Percentiles rank a stretch among this genome's conserved stretches.
These are phyloP conservation scores for Drosophila kikkawai DNA, from an alignment of 1,140 invertebrate species.

Conservation along the genomic window DNA sequence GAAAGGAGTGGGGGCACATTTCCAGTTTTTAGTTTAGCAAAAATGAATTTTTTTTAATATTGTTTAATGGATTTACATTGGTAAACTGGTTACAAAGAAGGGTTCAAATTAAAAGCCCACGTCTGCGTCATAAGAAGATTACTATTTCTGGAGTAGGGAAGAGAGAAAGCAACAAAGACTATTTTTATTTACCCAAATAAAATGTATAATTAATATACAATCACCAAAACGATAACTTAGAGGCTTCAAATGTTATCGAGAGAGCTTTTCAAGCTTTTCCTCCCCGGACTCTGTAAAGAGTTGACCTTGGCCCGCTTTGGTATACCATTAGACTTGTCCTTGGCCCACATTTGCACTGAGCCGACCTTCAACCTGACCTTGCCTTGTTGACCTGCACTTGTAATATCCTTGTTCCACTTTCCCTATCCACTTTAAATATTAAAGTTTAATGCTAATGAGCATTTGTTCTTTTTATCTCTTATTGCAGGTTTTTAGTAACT, in stretches of 20 bases:
- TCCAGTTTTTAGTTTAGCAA: slow-evolving; percentile 44
- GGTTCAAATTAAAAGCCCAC: not conserved
- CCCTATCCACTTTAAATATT: not conserved
- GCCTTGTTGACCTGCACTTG: slow-evolving; percentile 14
- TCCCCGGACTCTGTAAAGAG: slow-evolving; percentile 9
- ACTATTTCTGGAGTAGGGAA: not conserved
- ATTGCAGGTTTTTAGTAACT: slow-evolving; percentile 32
- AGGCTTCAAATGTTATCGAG: not conserved
- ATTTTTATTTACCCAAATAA: not conserved
- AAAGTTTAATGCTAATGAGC: not conserved
- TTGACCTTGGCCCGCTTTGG: slow-evolving; percentile 53
- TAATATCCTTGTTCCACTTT: slow-evolving; percentile 30
- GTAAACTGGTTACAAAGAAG: slow-evolving; percentile 4
- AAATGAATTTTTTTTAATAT: slow-evolving; percentile 2
- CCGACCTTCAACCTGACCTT: slow-evolving; percentile 53
- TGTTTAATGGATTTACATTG: slow-evolving; percentile 15
- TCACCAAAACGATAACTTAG: not conserved
- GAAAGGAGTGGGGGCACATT: slow-evolving; percentile 31
- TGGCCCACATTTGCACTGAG: slow-evolving; percentile 48
- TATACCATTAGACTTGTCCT: slow-evolving; percentile 38
- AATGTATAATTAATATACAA: not conserved
- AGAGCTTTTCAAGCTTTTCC: slow-evolving; percentile 41
- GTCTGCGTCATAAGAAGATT: not conserved
- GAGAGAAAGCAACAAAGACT: too few species aligned
- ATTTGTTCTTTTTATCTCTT: not conserved